These are phyloP conservation scores for Todiramphus saurophagus DNA, from an alignment of 2,113 vertebrate species.

Conservation along the genomic window DNA sequence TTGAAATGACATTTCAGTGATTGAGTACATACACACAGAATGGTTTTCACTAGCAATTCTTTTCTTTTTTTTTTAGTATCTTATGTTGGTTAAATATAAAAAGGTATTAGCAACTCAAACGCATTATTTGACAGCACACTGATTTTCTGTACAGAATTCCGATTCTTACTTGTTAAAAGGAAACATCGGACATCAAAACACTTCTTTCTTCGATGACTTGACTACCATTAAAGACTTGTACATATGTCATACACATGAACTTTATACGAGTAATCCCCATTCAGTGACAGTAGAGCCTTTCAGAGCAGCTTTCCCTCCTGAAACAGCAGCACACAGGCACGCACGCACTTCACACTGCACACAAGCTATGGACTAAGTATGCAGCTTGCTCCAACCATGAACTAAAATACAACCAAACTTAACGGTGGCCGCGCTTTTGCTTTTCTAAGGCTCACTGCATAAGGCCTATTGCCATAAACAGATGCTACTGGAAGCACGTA, in stretches of 20 bases:
- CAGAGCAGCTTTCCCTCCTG: background rate
- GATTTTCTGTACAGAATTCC: background rate
- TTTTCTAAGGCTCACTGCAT: background rate
- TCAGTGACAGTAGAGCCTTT: background rate
- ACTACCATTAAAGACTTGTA: background rate
- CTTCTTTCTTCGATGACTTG: background rate
- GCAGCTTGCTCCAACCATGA: background rate
- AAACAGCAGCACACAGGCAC: background rate
- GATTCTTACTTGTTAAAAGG: background rate
- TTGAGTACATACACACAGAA: background rate
- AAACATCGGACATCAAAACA: background rate
- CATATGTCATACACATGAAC: background rate
- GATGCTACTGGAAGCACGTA: background rate
- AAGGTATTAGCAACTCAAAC: background rate
- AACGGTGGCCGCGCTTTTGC: rapidly evolving
- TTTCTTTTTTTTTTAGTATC: background rate
- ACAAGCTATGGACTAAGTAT: background rate
- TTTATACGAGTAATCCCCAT: background rate
- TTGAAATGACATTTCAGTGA: background rate
- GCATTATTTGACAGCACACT: background rate
- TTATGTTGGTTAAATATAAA: background rate
- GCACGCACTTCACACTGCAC: background rate
- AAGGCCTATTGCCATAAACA: background rate
- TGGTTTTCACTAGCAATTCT: background rate
- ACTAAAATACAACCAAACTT: background rate